Base-by-base conservation (phyloP, 2,888 invertebrate genomes). In the Pogonocherus hispidulus region DNA sequence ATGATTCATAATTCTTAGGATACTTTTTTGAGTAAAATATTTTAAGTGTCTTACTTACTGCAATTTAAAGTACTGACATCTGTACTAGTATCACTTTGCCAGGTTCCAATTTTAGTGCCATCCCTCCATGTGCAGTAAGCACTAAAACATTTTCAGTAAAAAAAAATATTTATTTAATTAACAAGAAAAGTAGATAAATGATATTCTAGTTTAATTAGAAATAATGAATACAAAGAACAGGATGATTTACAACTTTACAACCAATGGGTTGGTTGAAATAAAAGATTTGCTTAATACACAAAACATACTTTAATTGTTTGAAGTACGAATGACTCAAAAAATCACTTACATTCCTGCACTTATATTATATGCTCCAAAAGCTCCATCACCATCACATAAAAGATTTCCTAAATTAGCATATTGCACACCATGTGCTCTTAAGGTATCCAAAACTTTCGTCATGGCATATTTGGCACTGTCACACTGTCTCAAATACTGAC, bases 381-480 rank as follows among this genome's bases (percentile, higher is more conserved):
- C 89, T 14, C 92, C 92, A 80, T 92, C 92, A 71, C 87, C 90
- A 79, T 91, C 91, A 79, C 92, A 93, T 70, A 86, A 83, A 3
- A 89, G 83, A 46, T 83, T 81, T 18, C 87, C 87, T 68, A 89
- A 86, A 60, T 88, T 88, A 22, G 88, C 84, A 76, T 88, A 87
- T 16, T 77, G 84, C 2, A 90, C 90, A 16, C 92, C 92, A 80
- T 91, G 92, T 18, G 86, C 85, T 3, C 82, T 82, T 76, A 92
- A 87, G 79, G 90, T 88, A 54, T 86, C 84, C 62, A 85, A 83
- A 71, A 91, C 86, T 63, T 84, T 82, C 3, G 84, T 82, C 77
- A 87, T 86, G 3, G 90, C 90, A 70, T 88, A 86, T 32, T 87
- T 86, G 71, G 88, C 84, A 82, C 92, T 92, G 83, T 93, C 92